Evolutionary conservation across 92 coral and sea anemone species (phyloP).

Genomic region (Zoanthus gigantus): DNA sequence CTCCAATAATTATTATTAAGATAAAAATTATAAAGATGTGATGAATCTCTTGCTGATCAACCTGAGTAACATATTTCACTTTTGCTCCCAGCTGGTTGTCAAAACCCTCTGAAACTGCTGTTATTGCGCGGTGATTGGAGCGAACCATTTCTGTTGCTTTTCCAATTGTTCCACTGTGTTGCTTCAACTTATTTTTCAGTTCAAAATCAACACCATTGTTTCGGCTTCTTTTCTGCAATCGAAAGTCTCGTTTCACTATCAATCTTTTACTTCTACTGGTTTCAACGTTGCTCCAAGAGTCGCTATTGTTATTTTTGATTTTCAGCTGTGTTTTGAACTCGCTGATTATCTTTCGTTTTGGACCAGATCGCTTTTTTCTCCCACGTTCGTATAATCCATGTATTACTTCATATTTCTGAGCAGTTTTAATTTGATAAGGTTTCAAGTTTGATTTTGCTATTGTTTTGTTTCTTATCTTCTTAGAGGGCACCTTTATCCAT

Average conservation of each 20-base stretch:
- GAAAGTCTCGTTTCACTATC: background rate
- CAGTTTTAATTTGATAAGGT: background rate
- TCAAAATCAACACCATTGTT: background rate
- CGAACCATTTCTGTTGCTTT: background rate
- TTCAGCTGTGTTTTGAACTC: background rate
- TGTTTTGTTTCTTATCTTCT: background rate
- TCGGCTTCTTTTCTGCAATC: background rate
- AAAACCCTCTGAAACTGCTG: background rate
- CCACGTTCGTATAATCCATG: background rate
- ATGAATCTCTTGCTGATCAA: conserved; percentile 52
- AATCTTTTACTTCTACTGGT: background rate
- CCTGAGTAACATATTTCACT: conserved; percentile 40
- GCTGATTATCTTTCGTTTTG: background rate
- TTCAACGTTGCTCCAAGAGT: background rate
- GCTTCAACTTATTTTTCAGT: background rate
- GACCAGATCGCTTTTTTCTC: background rate
- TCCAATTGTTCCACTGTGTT: background rate
- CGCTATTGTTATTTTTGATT: background rate
- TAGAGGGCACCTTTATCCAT: background rate
- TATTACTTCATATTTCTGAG: background rate
- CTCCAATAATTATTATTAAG: conserved; percentile 54
- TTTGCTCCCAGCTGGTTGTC: background rate
- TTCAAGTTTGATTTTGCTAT: background rate
- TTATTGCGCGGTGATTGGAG: background rate
- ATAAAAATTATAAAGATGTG: conserved; percentile 50